Evolutionary conservation across 2,113 vertebrate species (phyloP), one percentile per base, ranked within the genome.

Genomic region (Megaleporinus macrocephalus): DNA sequence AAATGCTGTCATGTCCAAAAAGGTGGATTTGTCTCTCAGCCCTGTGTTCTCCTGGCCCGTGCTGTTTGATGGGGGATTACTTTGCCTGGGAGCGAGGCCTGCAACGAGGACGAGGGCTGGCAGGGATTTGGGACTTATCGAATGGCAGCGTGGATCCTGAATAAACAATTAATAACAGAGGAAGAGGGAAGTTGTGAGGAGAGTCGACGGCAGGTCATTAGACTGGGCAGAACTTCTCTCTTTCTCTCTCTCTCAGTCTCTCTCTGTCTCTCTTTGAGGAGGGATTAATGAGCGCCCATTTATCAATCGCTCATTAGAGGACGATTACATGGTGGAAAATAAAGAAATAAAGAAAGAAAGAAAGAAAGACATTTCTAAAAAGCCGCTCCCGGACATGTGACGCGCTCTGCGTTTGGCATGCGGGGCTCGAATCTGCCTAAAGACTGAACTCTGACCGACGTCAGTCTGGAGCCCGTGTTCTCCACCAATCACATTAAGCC

Each of bases 61-160:
- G 71, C 22, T 57, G 78, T 85, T 36, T 86, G 74, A 79, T 81
- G 65, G 83, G 44, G 80, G 83, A 89, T 90, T 78, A 85, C 22
- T n/a, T 1, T 69, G 73, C 73, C 71, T 59, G 36, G 22, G 16
- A 63, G 71, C 16, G 63, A 69, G 66, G 73, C 69, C 71, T 33
- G 57, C 57, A 18, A 47, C 73, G 15, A 66, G 59, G 81, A 73
- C 76, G 53, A 83, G 72, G 41, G 22, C 66, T 82, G 79, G 53
- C 47, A 76, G 75, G 74, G 85, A 86, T 87, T 79, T 79, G 68
- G 69, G 75, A 78, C 80, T 80, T 85, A 63, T 33, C 33, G 78
- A 84, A 87, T 74, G 66, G 65, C 81, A 57, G 81, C 75, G 80
- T 86, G 83, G 51, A 83, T 85, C 70, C 80, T 71, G 76, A 79